These are phyloP conservation scores for Camponotus pennsylvanicus DNA, from an alignment of 1,140 invertebrate genomes.

Conservation along the genomic window DNA sequence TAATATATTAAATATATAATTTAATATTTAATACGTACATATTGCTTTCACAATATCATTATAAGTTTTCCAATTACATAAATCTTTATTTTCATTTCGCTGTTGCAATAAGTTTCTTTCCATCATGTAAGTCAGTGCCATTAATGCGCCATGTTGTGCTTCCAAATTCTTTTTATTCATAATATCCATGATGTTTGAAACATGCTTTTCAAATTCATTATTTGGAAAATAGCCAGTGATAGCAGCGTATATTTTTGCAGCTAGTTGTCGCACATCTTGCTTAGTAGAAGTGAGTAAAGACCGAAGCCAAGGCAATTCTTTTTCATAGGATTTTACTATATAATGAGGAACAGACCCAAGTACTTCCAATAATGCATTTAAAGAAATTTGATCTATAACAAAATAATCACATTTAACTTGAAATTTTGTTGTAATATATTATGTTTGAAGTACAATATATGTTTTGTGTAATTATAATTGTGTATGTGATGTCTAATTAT, in stretches of 20 bases:
- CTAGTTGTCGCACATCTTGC: slow-evolving; percentile 91
- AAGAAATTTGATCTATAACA: slow-evolving; percentile 87
- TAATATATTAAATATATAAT: not conserved
- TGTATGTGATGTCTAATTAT: slow-evolving; percentile 4
- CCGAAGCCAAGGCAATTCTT: slow-evolving; percentile 88
- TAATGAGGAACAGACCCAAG: slow-evolving; percentile 90
- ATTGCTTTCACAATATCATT: slow-evolving; percentile 86
- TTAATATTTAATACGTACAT: slow-evolving; percentile 83
- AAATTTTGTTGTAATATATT: slow-evolving; percentile 1
- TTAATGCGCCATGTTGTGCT: slow-evolving; percentile 91
- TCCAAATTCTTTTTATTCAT: slow-evolving; percentile 89
- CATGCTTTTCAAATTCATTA: slow-evolving; percentile 87
- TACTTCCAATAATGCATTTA: slow-evolving; percentile 92
- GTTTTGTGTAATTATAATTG: slow-evolving; percentile 9
- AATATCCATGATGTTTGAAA: slow-evolving; percentile 86
- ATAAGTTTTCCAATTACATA: slow-evolving; percentile 86
- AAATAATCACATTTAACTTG: slow-evolving; percentile 3
- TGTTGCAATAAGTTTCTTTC: slow-evolving; percentile 88
- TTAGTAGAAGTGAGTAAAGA: slow-evolving; percentile 90
- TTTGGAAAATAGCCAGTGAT: slow-evolving; percentile 87
- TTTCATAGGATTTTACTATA: slow-evolving; percentile 87
- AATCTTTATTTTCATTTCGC: slow-evolving; percentile 79
- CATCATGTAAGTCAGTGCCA: slow-evolving; percentile 90
- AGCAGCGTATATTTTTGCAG: slow-evolving; percentile 90
- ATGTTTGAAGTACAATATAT: not conserved